These are phyloP conservation scores for Porites cylindrica DNA, from an alignment of 92 coral and sea anemone species.

Conservation along the genomic window DNA sequence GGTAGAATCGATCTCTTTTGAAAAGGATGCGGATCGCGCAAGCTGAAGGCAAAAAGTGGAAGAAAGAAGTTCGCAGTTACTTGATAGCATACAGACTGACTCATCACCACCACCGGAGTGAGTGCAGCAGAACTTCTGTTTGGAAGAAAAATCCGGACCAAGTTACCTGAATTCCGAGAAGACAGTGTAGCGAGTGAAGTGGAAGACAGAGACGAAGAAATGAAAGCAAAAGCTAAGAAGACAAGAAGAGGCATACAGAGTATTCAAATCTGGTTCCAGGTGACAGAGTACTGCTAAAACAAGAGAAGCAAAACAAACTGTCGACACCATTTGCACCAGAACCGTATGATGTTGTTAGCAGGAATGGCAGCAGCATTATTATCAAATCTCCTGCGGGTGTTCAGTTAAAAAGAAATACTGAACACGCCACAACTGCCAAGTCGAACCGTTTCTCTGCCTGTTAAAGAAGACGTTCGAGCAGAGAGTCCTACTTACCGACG, in stretches of 20 bases:
- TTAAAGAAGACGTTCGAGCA: not conserved
- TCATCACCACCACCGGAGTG: too few species aligned
- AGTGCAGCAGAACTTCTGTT: too few species aligned
- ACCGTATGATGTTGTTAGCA: too few species aligned
- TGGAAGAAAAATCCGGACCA: too few species aligned
- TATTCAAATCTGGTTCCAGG: too few species aligned
- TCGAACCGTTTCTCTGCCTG: not conserved
- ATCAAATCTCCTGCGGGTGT: conserved; percentile 20
- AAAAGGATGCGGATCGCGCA: conserved; percentile 3
- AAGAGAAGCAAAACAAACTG: conserved; percentile 25
- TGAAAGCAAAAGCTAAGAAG: too few species aligned
- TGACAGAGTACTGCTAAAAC: not conserved
- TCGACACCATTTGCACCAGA: too few species aligned
- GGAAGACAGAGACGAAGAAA: not conserved
- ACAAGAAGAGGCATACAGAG: too few species aligned
- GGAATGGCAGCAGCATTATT: not conserved
- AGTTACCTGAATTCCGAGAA: not conserved
- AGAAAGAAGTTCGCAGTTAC: too few species aligned
- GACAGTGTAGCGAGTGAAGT: conserved; percentile 10
- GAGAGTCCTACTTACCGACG: not conserved
- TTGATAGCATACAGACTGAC: too few species aligned
- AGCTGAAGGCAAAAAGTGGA: too few species aligned
- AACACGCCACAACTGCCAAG: not conserved
- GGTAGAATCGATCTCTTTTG: not conserved
- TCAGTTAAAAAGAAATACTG: conserved; percentile 18